These are phyloP conservation scores for Dasyprocta punctata DNA, from an alignment of 2,113 vertebrate species.

Conservation along the genomic window DNA sequence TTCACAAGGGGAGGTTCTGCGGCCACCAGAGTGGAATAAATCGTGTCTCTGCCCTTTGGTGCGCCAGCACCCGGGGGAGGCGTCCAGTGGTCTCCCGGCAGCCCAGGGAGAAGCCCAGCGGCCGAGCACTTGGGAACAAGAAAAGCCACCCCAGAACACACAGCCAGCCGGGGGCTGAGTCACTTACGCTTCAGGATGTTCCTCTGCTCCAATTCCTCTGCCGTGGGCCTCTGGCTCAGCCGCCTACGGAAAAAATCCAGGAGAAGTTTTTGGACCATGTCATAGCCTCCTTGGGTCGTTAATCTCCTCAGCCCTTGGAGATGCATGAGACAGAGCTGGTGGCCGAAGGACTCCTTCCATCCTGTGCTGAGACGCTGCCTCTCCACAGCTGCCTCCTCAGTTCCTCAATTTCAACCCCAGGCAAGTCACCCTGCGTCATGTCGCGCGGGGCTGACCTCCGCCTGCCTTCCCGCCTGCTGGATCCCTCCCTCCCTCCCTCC, in stretches of 20 bases:
- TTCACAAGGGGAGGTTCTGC: background rate
- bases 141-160: background rate
- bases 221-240: conserved; percentile 98
- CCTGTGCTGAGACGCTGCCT: conserved; percentile 68
- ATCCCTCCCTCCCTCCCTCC: conserved; percentile 49
- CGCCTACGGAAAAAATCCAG: conserved; percentile 92
- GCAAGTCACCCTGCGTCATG: conserved; percentile 75
- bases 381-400: conserved; percentile 72
- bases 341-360: conserved; percentile 78
- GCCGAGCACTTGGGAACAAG: no score
- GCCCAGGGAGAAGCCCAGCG: background rate
- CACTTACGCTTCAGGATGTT: conserved; percentile 99
- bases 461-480: conserved; percentile 53
- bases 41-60: background rate
- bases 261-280: conserved; percentile 90
- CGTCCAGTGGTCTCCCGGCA: background rate
- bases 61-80: background rate
- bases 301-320: conserved; percentile 58
- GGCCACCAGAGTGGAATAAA: rapidly evolving
- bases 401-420: conserved; percentile 81
- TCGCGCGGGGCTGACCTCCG: conserved; percentile 77
- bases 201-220: conserved; percentile 97
- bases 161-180: background rate
- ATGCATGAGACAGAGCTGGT: conserved; percentile 55
- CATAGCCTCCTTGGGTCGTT: conserved; percentile 80